Base-by-base conservation (phyloP, 2,797 vertebrate genomes). In the Cheirogaleus major region DNA sequence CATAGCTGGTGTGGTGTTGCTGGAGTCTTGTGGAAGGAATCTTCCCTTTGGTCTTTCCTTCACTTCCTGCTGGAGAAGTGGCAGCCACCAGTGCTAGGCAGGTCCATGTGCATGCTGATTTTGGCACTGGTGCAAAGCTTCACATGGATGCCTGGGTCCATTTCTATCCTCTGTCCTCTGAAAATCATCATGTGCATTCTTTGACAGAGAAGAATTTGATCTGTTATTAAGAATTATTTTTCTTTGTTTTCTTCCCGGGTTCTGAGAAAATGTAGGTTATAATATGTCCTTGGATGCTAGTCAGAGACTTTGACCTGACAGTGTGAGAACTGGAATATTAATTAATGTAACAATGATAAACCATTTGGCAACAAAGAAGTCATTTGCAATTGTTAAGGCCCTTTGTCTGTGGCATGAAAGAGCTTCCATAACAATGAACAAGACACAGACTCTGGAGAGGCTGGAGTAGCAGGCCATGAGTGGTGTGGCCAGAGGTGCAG, bases 381-480 rank as follows among this genome's bases (percentile, higher is more conserved):
- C 76, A 25, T 78, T 92, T 91, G 86, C 63, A 83, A 78, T 88
- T 89, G 41, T 94, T 43, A 96, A 96, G 59, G 75, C 48, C 32
- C 79, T 95, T 97, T 97, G 97, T 97, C 81, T 96, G 1, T 65
- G 30, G 38, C 63, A 41, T 93, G 75, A 95, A 97, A 94, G 92
- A 59, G 55, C 50, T 52, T 84, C 65, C 73, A 0, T 63, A 84
- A 78, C 95, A 83, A n/a, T 72, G 89, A 86, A 73, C 83, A 70
- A 94, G 75, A 79, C 12, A 25, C 45, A 38, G 61, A 41, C 52
- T 91, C n/a, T 48, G 72, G 86, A 73, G n/a, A 30, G 45, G 27
- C 86, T 82, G 38, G 81, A 92, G 38, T 32, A 13, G 45, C 88
- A 87, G 82, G 59, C 91, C 32, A n/a, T 65, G 32, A 85, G 65